phyloP scores from a whole-genome alignment of 1,140 invertebrate genomes.

The Paraescarpia echinospica region DNA sequence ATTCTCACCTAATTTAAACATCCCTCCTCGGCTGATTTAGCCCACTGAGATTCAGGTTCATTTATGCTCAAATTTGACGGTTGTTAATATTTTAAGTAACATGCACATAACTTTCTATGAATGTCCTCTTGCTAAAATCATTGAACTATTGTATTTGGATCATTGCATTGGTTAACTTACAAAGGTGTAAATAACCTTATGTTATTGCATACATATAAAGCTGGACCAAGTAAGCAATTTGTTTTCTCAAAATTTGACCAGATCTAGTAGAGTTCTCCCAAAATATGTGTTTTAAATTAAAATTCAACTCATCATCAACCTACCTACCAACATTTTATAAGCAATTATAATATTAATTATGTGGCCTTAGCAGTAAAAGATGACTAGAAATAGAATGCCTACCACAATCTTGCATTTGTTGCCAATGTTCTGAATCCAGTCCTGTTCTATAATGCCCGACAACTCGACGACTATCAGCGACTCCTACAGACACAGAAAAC shows the following conservation, averaged over 20 bases:
- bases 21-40: too few relatives aligned
- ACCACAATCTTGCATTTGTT: constrained; percentile 15
- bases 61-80: too few relatives aligned
- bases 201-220: neutral
- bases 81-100: too few relatives aligned
- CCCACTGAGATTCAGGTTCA: too few relatives aligned
- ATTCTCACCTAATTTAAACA: too few relatives aligned
- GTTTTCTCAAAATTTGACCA: neutral
- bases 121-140: too few relatives aligned
- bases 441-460: constrained; percentile 8
- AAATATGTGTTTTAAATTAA: neutral
- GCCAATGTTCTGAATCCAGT: constrained; percentile 6
- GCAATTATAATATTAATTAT: neutral
- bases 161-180: neutral
- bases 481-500: neutral
- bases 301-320: neutral
- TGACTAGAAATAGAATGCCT: neutral
- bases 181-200: neutral
- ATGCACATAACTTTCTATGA: too few relatives aligned
- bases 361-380: neutral
- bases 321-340: neutral
- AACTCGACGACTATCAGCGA: neutral
- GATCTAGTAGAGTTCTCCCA: neutral
- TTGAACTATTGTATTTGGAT: too few relatives aligned
- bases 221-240: neutral